Base-by-base conservation (phyloP, 2,888 invertebrate genomes). In the Syritta pipiens region DNA sequence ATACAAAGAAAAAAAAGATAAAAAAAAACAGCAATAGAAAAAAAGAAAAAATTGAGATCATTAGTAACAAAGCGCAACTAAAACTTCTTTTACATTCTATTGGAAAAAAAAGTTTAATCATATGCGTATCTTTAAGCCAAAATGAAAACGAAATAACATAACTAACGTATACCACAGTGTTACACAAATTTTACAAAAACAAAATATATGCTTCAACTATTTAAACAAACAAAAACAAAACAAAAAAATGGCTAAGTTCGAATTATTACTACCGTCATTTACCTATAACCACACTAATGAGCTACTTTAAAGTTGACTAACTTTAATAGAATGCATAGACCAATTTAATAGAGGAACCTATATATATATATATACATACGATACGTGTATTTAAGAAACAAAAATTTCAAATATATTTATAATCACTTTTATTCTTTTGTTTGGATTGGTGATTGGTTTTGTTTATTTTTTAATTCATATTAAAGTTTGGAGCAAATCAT, bases 321-420 rank as follows among this genome's bases (percentile, higher is more conserved):
- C 79, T 74, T 77, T 67, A 49, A 74, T 62, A 74, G 72, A 79
- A 68, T 48, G 79, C 67, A 44, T 79, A 79, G 79, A 79, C 79
- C 79, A 79, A 79, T 74, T 74, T 67, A 72, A 65, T 79, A 79
- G 79, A 74, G 57, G 62, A 79, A 79, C 67, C 44, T 57, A 55
- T 28, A 40, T 37, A 24, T 14, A 24, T n/a, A 49, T 14, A 49
- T 5, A 48, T 6, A 4, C 32, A 2, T 30, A 7, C 30, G n/a
- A 30, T 30, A 10, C 9, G 12, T n/a, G 7, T n/a, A 10, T 30
- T n/a, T 6, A 30, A 12, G 51, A 46, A 40, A 46, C 4, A 32
- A 63, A 30, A 12, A 48, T n/a, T n/a, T n/a, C n/a, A 35, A 42
- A 49, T 35, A 24, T 55, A 76, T 46, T n/a, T 68, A 22, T 62